Evolutionary conservation across 2,797 vertebrate species (phyloP).

Genomic region (Acipenser transmontanus): DNA sequence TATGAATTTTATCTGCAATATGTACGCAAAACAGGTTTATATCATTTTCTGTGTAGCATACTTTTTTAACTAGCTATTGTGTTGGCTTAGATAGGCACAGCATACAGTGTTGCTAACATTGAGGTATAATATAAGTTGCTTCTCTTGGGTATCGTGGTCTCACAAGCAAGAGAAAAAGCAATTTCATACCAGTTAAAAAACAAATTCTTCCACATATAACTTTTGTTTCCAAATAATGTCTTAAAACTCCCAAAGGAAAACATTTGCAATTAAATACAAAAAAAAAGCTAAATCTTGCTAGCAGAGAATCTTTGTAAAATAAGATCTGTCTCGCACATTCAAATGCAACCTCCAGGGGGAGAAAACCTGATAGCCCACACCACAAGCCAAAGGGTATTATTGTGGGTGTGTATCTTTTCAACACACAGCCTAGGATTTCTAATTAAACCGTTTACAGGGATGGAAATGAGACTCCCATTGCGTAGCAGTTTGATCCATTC

Average conservation of each 20-base stretch:
- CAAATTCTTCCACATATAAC: background rate
- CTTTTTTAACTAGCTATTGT: background rate
- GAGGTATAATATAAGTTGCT: background rate
- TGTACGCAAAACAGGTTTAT: background rate
- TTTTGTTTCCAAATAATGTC: background rate
- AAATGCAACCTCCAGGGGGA: too few relatives aligned
- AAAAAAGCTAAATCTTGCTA: too few relatives aligned
- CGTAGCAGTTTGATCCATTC: too few relatives aligned
- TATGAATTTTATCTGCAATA: background rate
- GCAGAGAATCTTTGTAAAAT: too few relatives aligned
- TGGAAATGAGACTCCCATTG: too few relatives aligned
- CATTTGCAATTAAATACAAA: too few relatives aligned
- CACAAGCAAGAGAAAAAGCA: background rate
- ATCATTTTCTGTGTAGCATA: background rate
- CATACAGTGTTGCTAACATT: background rate
- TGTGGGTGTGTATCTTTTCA: too few relatives aligned
- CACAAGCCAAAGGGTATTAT: too few relatives aligned
- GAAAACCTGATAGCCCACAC: too few relatives aligned
- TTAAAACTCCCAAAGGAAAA: background rate
- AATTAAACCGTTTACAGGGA: too few relatives aligned
- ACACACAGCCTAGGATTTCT: too few relatives aligned
- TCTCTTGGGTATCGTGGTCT: background rate
- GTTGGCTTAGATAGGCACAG: background rate
- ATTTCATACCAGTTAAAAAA: constrained; percentile 3
- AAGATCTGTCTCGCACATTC: too few relatives aligned